Conservation (phyloP, 2,888 invertebrate species). For the Cephus spinipes region DNA sequence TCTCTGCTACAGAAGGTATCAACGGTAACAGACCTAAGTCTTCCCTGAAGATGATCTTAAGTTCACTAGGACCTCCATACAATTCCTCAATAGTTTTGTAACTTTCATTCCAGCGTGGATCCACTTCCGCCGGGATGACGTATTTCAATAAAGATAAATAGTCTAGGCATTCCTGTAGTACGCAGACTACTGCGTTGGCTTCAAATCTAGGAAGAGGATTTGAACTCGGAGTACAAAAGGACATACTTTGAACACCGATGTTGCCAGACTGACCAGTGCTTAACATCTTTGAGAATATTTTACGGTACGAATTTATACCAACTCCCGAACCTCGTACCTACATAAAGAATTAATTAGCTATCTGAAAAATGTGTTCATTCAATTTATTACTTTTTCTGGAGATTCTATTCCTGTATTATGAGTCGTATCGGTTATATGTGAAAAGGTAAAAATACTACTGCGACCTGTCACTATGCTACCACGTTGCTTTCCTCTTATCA, state of each 20-base stretch:
- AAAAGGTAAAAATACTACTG: not conserved
- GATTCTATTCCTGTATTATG: not conserved
- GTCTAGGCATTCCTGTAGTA: slow-evolving; percentile 43
- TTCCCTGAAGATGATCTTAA: slow-evolving; percentile 33
- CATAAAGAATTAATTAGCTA: not conserved
- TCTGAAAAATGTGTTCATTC: not conserved
- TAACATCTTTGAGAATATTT: too few relatives aligned
- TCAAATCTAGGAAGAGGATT: slow-evolving; percentile 36
- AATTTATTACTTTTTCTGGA: not conserved
- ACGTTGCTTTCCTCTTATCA: slow-evolving; percentile 6
- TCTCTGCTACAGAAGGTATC: slow-evolving; percentile 33
- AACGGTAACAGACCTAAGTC: slow-evolving; percentile 37
- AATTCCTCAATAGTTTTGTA: slow-evolving; percentile 34
- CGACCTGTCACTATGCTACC: slow-evolving; percentile 3
- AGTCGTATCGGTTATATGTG: not conserved
- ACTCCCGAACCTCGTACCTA: not conserved
- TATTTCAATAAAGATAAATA: slow-evolving; percentile 38
- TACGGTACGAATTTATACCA: too few relatives aligned
- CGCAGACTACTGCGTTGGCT: slow-evolving; percentile 29
- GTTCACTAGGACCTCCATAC: slow-evolving; percentile 37
- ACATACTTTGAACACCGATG: slow-evolving; percentile 37
- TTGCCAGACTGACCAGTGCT: slow-evolving; percentile 32
- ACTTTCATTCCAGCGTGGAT: slow-evolving; percentile 40
- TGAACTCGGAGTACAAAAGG: slow-evolving; percentile 28
- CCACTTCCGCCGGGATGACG: slow-evolving; percentile 38